Base-by-base conservation (phyloP, 2,797 vertebrate genomes). In the Gymnothorax javanicus region DNA sequence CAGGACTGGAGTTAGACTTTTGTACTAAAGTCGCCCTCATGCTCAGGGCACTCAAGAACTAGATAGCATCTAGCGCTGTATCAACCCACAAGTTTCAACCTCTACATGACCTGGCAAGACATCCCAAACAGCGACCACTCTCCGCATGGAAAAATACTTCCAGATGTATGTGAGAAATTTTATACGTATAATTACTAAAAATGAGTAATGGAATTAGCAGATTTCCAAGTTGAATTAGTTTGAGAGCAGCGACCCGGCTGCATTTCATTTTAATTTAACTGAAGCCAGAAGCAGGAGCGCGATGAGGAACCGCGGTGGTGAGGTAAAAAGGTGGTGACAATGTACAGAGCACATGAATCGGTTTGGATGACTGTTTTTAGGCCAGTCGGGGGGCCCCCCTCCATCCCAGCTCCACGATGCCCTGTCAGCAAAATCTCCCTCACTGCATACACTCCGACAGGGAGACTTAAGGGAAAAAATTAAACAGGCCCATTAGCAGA, bases 141-240 rank as follows among this genome's bases (percentile, higher is more conserved):
- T 43, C 33, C 33, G 2, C 33, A 2, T 43, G 33, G 33, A 43
- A 43, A 43, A 43, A 43, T 43, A 43, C 33, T 43, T 43, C 33
- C 33, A 43, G 33, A 43, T 43, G 33, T 43, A 43, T 43, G 1
- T 43, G 33, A 1, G 33, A 43, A 43, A 43, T 43, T 43, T 43
- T 43, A 43, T 43, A 43, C 33, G 33, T 75, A 12, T 17, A 13
- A 75, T 43, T 17, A 75, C 12, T 75, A 75, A 25, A 69, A 69
- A 69, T 69, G 71, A 43, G 25, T 75, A 75, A 33, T 43, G 71
- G 13, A n/a, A 71, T 71, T 71, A 71, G 69, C n/a, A 71, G 69
- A 33, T 33, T 23, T 11, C 25, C 23, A 20, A 64, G 62, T 23
- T 6, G 17, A 8, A 25, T n/a, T n/a, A 8, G 7, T 69, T 8